Evolutionary conservation across 2,888 invertebrate species (phyloP).

Genomic region (Dicyrtomina minuta): DNA sequence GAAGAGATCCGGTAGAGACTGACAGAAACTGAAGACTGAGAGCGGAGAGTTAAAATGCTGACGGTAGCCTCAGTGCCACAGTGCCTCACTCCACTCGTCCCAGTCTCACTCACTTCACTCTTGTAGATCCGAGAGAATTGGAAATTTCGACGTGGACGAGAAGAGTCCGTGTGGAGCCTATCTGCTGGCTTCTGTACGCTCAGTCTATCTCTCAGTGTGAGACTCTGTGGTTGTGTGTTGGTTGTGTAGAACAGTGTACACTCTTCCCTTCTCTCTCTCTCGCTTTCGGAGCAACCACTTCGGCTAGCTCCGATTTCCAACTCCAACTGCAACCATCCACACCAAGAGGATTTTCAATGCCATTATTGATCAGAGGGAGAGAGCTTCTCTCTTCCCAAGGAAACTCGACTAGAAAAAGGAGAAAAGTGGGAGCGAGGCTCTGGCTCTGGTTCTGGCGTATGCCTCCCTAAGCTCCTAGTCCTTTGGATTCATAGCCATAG

Average conservation of each 20-base stretch:
- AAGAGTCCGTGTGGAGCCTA: not conserved
- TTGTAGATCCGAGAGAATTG: no score
- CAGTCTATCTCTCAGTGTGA: not conserved
- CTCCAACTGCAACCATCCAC: constrained; percentile 20
- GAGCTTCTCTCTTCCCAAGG: not conserved
- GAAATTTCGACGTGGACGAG: no score
- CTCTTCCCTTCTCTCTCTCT: no score
- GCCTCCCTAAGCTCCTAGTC: constrained; percentile 1
- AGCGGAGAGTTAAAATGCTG: not conserved
- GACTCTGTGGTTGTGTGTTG: not conserved
- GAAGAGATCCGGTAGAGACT: constrained; percentile 16
- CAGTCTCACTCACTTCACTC: not conserved
- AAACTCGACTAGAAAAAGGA: constrained; percentile 1
- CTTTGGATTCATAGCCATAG: not conserved
- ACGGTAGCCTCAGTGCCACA: constrained; percentile 6
- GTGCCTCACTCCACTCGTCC: not conserved
- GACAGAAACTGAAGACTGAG: constrained; percentile 16
- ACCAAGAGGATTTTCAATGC: constrained; percentile 41
- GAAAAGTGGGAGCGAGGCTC: not conserved
- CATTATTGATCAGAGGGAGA: constrained; percentile 40
- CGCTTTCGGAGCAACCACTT: not conserved
- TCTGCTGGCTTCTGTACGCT: not conserved
- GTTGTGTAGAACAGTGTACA: not conserved
- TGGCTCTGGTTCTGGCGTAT: not conserved
- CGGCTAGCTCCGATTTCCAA: constrained; percentile 29